phyloP scores from a whole-genome alignment of 2,888 invertebrate genomes.

The Penaeus monodon region DNA sequence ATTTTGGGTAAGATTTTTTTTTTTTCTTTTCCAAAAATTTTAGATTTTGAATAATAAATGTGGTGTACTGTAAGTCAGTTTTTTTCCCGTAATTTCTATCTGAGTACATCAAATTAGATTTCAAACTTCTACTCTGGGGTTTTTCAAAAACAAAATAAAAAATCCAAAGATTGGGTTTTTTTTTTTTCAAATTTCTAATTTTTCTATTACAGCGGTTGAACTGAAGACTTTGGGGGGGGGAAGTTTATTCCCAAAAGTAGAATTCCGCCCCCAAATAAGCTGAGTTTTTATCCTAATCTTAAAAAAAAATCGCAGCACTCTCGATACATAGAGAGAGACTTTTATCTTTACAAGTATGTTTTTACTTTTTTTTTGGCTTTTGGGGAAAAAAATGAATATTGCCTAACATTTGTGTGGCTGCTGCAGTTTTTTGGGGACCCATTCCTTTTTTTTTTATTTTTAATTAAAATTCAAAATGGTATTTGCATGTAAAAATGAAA shows the following conservation, averaged over 20 bases:
- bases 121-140: no score
- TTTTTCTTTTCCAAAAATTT: no score
- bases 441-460: no score
- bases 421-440: no score
- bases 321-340: slow-evolving; percentile 80
- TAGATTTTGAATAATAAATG: no score
- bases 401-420: no score
- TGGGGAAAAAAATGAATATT: not conserved
- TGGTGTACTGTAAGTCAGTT: no score
- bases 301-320: slow-evolving; percentile 83
- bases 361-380: slow-evolving; percentile 11
- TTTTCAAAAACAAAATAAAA: no score
- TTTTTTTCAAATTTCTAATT: not conserved
- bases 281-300: slow-evolving; percentile 83
- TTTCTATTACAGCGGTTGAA: slow-evolving; percentile 68
- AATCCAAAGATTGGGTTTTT: no score
- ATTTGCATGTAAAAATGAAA: not conserved
- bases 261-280: slow-evolving; percentile 69
- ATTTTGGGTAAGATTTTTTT: no score
- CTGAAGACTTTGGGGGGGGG: slow-evolving; percentile 81
- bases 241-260: slow-evolving; percentile 77
- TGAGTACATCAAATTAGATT: no score
- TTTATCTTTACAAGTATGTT: slow-evolving; percentile 77
- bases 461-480: not conserved
- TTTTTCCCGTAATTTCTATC: no score